phyloP scores from a whole-genome alignment of 37 sponge, comb jelly and placozoan genomes.

The Corticium candelabrum region DNA sequence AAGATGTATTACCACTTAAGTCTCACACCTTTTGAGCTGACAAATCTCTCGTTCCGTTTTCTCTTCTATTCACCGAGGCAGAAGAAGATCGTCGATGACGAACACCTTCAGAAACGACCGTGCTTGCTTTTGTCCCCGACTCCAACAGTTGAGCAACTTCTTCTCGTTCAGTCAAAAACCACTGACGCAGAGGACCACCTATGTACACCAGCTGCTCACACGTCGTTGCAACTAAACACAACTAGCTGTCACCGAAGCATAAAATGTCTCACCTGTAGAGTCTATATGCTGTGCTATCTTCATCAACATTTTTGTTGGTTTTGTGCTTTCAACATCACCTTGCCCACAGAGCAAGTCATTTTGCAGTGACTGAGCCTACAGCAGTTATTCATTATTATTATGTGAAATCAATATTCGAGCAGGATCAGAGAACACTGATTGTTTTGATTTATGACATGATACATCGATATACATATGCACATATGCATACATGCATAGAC shows the following conservation, averaged over 20 bases:
- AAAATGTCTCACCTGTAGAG: conserved; percentile 13
- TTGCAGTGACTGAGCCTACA: conserved; percentile 67
- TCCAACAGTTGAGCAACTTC: not conserved
- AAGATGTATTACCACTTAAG: no score
- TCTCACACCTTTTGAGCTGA: no score
- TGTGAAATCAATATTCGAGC: not conserved
- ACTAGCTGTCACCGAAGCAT: no score
- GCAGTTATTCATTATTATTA: not conserved
- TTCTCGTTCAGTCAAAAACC: conserved; percentile 38
- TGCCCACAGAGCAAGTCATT: conserved; percentile 87
- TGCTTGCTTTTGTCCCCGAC: not conserved
- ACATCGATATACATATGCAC: not conserved
- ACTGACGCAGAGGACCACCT: conserved; percentile 31
- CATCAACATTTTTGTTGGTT: conserved; percentile 78
- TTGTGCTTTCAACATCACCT: conserved; percentile 84
- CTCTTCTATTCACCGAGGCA: not conserved
- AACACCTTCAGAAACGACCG: not conserved
- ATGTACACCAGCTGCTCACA: not conserved
- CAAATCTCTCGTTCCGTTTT: not conserved
- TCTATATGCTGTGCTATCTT: conserved; percentile 68
- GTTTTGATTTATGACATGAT: no score
- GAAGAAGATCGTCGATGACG: not conserved
- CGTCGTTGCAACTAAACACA: no score
- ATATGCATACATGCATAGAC: not conserved
- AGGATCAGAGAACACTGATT: no score